Evolutionary conservation across 2,888 invertebrate species (phyloP), one percentile per base, ranked within the genome.

Genomic region (Drosophila greeni): DNA sequence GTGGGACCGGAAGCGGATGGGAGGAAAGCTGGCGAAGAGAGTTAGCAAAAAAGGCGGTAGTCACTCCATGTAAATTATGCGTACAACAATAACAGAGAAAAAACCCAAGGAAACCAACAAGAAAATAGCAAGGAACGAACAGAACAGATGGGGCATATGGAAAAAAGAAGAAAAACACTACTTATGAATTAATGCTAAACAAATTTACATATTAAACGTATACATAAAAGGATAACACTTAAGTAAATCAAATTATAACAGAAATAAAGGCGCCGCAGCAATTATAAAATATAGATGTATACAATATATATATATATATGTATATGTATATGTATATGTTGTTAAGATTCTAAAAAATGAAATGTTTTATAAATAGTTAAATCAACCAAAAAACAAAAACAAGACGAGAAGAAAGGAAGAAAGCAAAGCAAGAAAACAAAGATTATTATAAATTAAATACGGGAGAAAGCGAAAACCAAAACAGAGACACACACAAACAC

Each of bases 301-400:
- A 69, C 37, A 53, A 53, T 62, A 61, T 60, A 56, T 68, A 65
- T 43, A 52, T 68, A 62, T 68, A 49, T 64, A 59, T 58, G 40
- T 60, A 65, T 37, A 66, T 72, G 58, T 58, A 73, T 70, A 83
- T 72, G 58, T 58, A 73, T 70, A 83, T 60, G 81, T 84, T 86
- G 86, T 87, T 87, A 86, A 82, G 76, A 87, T 86, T 86, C 85
- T 85, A 86, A 85, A 85, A 77, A 77, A 83, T 76, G 77, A 76
- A 84, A 85, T 77, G 81, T 85, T 86, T 85, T 86, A 86, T 86
- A 86, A 86, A 86, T 84, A 85, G 86, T 86, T 86, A 86, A 85
- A 85, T 76, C 64, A 70, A 81, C 65, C 58, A 56, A 76, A 72
- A 74, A 65, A 70, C 69, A 70, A 70, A 59, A 66, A 40, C 71